phyloP scores from a whole-genome alignment of 2,888 invertebrate species.

The Noctua fimbriata region DNA sequence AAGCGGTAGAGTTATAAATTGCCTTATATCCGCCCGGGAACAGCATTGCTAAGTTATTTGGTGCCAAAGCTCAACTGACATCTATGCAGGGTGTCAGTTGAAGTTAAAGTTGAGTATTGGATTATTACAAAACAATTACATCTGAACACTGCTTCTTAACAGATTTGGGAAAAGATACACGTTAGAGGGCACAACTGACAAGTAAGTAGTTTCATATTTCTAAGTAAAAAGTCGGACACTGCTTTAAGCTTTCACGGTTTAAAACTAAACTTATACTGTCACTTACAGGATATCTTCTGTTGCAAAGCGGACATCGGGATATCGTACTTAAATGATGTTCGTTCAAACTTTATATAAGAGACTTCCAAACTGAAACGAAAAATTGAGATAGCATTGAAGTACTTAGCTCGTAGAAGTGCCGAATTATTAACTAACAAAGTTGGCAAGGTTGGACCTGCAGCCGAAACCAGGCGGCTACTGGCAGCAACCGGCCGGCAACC shows the following conservation, averaged over 20 bases:
- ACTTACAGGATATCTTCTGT: too few species aligned
- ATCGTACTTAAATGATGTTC: too few species aligned
- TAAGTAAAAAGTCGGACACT: not conserved
- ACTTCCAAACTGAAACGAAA: constrained; percentile 12
- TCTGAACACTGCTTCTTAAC: not conserved
- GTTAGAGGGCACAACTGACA: not conserved
- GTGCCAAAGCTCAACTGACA: not conserved
- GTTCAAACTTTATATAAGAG: too few species aligned
- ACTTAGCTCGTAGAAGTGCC: constrained; percentile 47
- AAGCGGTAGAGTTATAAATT: constrained; percentile 1
- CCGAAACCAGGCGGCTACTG: constrained; percentile 32
- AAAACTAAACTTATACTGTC: too few species aligned
- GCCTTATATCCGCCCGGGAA: not conserved
- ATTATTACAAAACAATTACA: not conserved
- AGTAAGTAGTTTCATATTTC: not conserved
- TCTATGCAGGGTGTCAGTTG: not conserved
- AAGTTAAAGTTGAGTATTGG: not conserved
- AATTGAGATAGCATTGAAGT: constrained; percentile 33
- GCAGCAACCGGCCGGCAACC: constrained; percentile 1
- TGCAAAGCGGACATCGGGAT: too few species aligned
- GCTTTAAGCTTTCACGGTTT: too few species aligned
- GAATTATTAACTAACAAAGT: constrained; percentile 66
- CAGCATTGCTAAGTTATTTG: not conserved
- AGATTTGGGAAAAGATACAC: not conserved
- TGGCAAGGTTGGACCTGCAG: constrained; percentile 48